Evolutionary conservation across 2,888 invertebrate genomes (phyloP), one percentile per base, ranked within the genome.

Genomic region (Rotaria socialis): DNA sequence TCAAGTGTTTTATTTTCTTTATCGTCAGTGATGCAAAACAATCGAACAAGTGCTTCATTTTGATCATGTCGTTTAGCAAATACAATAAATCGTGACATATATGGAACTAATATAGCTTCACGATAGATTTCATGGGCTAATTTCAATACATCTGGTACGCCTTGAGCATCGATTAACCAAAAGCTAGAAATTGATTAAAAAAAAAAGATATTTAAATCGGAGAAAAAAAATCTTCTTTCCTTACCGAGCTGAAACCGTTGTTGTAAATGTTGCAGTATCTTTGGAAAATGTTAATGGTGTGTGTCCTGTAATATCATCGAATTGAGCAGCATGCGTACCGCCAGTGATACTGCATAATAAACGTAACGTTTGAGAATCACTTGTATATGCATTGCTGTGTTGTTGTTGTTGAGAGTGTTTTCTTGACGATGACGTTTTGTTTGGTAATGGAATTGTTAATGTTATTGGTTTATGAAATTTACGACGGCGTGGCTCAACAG

Each of bases 391-490:
- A 84, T 85, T 80, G 19, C n/a, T n/a, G 14, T 80, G 80, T 47
- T 80, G 75, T 27, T 67, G 67, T 41, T 16, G 35, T 35, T 67
- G 35, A 7, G 67, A 67, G n/a, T 80, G 47, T 80, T 80, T 80
- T 47, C 47, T 47, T 80, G 80, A 19, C n/a, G 80, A n/a, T 47
- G 80, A n/a, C 96, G 96, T 50, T 96, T 96, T 89, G 0, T 2
- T 80, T 0, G 99, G 99, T 86, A 99, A 95, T 41, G 99, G 99
- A 94, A 99, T 97, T 90, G 97, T 99, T 90, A 99, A 93, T 88
- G 97, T 97, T 90, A 99, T 99, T 43, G 98, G 97, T 92, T 99
- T 99, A 93, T 99, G 99, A 94, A 99, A 99, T 93, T 99, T 99
- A 89, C 99, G 94, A 89, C 99, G 93, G 88, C 99, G 93, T 52